phyloP scores from a whole-genome alignment of 2,797 vertebrate species.

The Lutjanus campechanus region DNA sequence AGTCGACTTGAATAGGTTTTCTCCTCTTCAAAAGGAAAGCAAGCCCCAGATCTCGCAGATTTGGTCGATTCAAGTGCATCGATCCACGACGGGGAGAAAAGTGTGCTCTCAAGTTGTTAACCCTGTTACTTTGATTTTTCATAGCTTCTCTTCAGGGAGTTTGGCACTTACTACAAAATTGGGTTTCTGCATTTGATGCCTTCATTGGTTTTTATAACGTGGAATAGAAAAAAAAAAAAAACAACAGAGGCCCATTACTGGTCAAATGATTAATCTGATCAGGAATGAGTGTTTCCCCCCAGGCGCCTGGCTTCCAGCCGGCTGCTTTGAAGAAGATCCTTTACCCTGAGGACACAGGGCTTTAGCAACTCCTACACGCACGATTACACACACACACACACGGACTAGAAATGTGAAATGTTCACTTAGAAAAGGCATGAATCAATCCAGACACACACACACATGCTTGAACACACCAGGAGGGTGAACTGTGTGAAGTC shows the following conservation, averaged over 20 bases:
- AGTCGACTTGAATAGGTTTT: constrained; percentile 79
- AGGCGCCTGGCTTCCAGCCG: constrained; percentile 79
- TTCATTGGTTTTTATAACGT: constrained; percentile 74
- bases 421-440: constrained; percentile 39
- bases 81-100: constrained; percentile 71
- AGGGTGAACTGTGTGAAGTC: not conserved
- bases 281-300: constrained; percentile 81
- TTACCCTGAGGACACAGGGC: constrained; percentile 82
- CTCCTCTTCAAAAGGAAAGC: constrained; percentile 86
- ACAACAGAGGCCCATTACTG: constrained; percentile 74
- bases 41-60: constrained; percentile 83
- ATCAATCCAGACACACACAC: constrained; percentile 11
- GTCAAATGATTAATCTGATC: constrained; percentile 83
- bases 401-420: constrained; percentile 37
- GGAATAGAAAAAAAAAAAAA: constrained; percentile 57
- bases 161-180: constrained; percentile 68
- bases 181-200: constrained; percentile 69
- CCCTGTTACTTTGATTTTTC: constrained; percentile 77
- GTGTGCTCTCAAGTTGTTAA: constrained; percentile 73
- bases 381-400: constrained; percentile 53
- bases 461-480: not conserved
- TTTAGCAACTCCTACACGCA: constrained; percentile 81
- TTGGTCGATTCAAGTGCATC: constrained; percentile 83
- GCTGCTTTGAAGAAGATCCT: constrained; percentile 89
- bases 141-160: constrained; percentile 66